A percentile compares a stretch with the other conserved stretches of the same genome.
phyloP scores from a whole-genome alignment of 2,888 invertebrate genomes.

The Alloscopus bannaensis region DNA sequence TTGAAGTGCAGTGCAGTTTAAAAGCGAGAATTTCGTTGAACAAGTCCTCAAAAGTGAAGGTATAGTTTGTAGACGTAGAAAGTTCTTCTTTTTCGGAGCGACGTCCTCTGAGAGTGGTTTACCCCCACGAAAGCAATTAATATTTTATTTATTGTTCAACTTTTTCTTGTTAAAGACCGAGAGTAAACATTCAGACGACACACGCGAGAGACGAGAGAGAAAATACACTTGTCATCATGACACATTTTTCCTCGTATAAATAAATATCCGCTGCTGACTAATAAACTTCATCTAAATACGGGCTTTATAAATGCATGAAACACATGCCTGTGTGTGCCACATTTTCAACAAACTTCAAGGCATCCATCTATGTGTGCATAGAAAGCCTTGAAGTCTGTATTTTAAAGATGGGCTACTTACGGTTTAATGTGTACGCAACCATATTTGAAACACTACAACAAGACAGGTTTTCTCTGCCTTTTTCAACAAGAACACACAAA shows the following conservation, averaged over 20 bases:
- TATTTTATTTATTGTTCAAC: no score
- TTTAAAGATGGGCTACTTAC: slow-evolving; percentile 57
- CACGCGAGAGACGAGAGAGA: neutral
- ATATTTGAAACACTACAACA: slow-evolving; percentile 16
- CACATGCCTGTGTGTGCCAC: slow-evolving; percentile 44
- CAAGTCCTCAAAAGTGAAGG: no score
- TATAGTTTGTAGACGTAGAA: no score
- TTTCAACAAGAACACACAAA: neutral
- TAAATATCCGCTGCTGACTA: slow-evolving; percentile 46
- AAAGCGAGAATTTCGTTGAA: no score
- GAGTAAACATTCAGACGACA: slow-evolving; percentile 24
- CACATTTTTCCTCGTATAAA: slow-evolving; percentile 53
- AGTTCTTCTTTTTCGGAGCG: neutral
- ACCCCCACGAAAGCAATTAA: no score
- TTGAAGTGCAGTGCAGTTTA: no score
- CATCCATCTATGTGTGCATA: no score
- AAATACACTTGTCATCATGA: slow-evolving; percentile 33
- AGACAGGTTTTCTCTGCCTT: slow-evolving; percentile 41
- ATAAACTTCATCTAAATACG: slow-evolving; percentile 50
- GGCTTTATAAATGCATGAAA: slow-evolving; percentile 43
- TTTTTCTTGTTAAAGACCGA: slow-evolving; percentile 3
- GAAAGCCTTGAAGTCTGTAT: no score
- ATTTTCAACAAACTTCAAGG: slow-evolving; percentile 40
- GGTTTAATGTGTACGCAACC: slow-evolving; percentile 40
- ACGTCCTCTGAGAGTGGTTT: neutral